Evolutionary conservation across 2,113 vertebrate genomes (phyloP), one percentile per base, ranked within the genome.

Genomic region (Phrynosoma blainvillii): DNA sequence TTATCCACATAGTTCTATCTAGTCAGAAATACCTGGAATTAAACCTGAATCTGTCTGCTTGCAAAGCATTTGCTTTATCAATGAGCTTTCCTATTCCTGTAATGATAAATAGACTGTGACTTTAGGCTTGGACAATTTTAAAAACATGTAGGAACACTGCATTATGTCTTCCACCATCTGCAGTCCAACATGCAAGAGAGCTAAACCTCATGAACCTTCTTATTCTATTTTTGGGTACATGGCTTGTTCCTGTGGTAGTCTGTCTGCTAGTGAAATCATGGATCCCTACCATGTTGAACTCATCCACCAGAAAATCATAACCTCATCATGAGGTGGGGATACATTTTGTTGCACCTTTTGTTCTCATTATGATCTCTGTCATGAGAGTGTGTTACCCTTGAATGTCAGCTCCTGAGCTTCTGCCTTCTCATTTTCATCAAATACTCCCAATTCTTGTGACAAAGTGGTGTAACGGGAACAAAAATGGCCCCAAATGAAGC

Each of bases 401-500:
- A 90, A 94, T 95, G 82, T 90, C 92, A 91, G 90, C 89, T 89
- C 91, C 86, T n/a, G 52, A 92, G 89, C 84, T 42, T 79, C 62
- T 90, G 90, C 86, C 91, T 92, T 90, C 82, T 95, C 82, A 92
- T 96, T 95, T 95, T 94, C 94, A 92, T 85, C 73, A 93, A 92
- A 94, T 94, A 93, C 88, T 94, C 95, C 92, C 89, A 87, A 91
- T 93, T 95, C 95, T 92, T 82, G 27, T 84, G 93, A 95, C 86
- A 90, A 91, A 95, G 92, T 92, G 93, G 94, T 93, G 89, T 92
- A 89, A 87, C 85, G 87, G 90, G 92, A 94, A 91, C 95, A 94
- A 95, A 95, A 94, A 94, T 90, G 94, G 92, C 89, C 94, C 92
- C 93, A 93, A 92, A 95, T 95, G 95, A 96, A 96, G 96, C 95